Base-by-base conservation (phyloP, 1,140 invertebrate genomes). In the Hirudo medicinalis region DNA sequence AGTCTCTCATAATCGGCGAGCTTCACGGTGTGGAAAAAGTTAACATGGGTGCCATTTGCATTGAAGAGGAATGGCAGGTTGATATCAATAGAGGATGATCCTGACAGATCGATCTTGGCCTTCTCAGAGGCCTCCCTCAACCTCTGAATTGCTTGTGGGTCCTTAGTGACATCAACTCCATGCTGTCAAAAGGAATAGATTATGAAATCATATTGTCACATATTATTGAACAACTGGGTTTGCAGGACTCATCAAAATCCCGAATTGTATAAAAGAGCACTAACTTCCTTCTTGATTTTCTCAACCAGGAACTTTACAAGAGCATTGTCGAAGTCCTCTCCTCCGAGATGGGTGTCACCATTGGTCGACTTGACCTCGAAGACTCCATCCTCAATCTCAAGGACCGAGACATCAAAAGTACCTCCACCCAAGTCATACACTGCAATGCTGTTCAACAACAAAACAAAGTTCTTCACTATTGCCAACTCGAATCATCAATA, bases 111-210 rank as follows among this genome's bases (percentile, higher is more conserved):
- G 78, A 94, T 94, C 82, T 99, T 99, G 0, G 97, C 96, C 80
- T 99, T 99, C 83, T 99, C 96, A 0, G 96, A 90, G 0, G 96
- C 96, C 85, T 99, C 96, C 81, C 97, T 95, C 49, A 99, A 83
- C 75, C 96, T 86, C 80, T 99, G 96, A 92, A 99, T 94, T 0
- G 97, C 96, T 93, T 98, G 97, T 36, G 88, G 86, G 80, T 99
- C 96, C 79, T 98, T 99, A 9, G 88, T 88, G 8, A 99, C 86
- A 82, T 99, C 94, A 72, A 98, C 83, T 60, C 95, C 94, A 87
- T 94, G 93, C 86, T 90, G 80, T 71, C 84, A 82, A 75, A 54
- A 71, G 27, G 11, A 22, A 63, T 8, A 17, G 3, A 2, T 49
- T 5, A 49, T 49, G 15, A 15, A 49, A 17, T 49, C 0, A 15